Conservation (phyloP, 2,113 vertebrate species). For the Tinamus guttatus region DNA sequence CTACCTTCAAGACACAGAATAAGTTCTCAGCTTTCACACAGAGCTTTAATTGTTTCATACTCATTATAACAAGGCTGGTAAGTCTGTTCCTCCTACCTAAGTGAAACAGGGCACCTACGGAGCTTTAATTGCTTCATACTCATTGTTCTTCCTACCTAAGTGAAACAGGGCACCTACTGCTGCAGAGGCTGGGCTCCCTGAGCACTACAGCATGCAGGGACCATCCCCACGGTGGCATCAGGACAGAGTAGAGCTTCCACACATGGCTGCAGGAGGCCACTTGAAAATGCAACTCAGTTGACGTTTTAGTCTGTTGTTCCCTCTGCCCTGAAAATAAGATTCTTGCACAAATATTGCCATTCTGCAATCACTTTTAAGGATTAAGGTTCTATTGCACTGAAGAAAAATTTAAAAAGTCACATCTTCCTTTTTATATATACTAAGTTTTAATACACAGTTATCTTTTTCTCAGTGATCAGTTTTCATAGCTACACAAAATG, state of each 20-base stretch:
- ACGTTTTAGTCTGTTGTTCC: neutral
- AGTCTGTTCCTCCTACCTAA: neutral
- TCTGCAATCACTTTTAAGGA: neutral
- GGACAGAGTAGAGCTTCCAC: neutral
- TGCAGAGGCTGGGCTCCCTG: neutral
- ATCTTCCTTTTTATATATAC: neutral
- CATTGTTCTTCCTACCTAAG: neutral
- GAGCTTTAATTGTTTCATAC: neutral
- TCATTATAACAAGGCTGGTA: neutral
- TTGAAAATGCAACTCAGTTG: neutral
- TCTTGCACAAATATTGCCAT: neutral
- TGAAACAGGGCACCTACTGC: neutral
- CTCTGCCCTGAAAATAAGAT: neutral
- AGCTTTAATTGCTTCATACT: neutral
- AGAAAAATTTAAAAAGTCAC: neutral
- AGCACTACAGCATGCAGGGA: neutral
- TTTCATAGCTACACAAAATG: slow-evolving; percentile 20
- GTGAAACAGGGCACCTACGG: neutral
- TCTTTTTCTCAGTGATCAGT: neutral
- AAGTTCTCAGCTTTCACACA: neutral
- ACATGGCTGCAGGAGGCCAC: neutral
- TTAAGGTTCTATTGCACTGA: neutral
- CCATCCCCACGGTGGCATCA: rapidly evolving
- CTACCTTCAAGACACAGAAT: neutral
- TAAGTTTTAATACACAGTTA: slow-evolving; percentile 1